Conservation (phyloP, 2,113 vertebrate species). For the Paraplagusia blochii region DNA sequence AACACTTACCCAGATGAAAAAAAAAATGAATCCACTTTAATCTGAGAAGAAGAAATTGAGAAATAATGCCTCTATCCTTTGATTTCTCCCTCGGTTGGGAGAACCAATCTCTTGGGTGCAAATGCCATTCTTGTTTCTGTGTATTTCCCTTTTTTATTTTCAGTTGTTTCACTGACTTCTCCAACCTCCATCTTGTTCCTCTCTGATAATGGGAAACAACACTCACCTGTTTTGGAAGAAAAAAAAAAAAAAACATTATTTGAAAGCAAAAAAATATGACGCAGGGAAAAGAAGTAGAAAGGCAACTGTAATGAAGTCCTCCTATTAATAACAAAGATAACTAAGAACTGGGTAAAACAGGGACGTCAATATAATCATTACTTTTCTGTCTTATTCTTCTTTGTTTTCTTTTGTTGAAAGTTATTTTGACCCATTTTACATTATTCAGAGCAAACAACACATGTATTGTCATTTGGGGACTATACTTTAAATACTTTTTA, state of each 20-base stretch:
- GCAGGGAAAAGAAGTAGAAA: no score
- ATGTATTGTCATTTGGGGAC: no score
- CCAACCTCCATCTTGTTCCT: conserved; percentile 63
- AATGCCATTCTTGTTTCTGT: conserved; percentile 64
- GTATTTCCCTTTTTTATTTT: conserved; percentile 73
- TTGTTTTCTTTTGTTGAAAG: conserved; percentile 61
- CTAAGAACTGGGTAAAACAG: no score
- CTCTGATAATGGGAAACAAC: conserved; percentile 74
- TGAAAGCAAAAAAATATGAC: no score
- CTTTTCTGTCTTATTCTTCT: conserved; percentile 59
- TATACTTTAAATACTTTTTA: no score
- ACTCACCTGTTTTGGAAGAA: conserved; percentile 73
- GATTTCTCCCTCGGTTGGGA: conserved; percentile 59
- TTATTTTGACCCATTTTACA: no score
- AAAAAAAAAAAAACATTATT: conserved; percentile 71
- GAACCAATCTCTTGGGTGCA: conserved; percentile 47
- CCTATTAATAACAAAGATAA: no score
- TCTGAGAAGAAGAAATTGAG: conserved; percentile 60
- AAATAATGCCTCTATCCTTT: conserved; percentile 54
- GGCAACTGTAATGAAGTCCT: no score
- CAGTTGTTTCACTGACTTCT: conserved; percentile 41
- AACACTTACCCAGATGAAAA: conserved; percentile 55
- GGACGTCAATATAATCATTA: conserved; percentile 65
- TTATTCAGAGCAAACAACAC: no score
- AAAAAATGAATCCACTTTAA: conserved; percentile 59